Conservation (phyloP, 2,113 vertebrate species). For the Delphinapterus leucas region DNA sequence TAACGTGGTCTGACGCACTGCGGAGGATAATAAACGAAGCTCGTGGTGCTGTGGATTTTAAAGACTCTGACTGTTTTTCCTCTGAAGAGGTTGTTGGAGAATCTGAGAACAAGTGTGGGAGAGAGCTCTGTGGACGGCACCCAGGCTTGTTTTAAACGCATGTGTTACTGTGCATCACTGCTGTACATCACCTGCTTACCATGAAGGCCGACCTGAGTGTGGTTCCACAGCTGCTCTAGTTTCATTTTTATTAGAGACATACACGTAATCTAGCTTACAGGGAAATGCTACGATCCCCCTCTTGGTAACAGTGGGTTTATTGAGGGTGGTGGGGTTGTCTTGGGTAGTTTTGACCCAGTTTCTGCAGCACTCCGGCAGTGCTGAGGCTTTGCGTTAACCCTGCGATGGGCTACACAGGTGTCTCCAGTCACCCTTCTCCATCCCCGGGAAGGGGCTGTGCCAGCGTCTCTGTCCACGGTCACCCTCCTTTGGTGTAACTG, state of each 20-base stretch:
- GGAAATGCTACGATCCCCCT: not conserved
- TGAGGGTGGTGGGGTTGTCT: not conserved
- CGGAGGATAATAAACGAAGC: conserved; percentile 33
- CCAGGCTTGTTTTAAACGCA: not conserved
- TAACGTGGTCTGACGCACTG: not conserved
- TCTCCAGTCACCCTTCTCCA: not conserved
- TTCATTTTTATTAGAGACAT: not conserved
- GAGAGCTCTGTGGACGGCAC: not conserved
- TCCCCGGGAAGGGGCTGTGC: not conserved
- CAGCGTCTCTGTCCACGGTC: not conserved
- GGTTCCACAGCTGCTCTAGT: not conserved
- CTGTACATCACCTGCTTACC: not conserved
- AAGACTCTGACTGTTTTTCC: conserved; percentile 16
- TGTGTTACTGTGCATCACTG: not conserved
- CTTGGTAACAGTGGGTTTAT: not conserved
- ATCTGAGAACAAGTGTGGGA: not conserved
- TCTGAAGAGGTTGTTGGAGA: not conserved
- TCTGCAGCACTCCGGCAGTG: not conserved
- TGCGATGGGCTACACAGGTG: not conserved
- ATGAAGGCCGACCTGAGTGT: not conserved
- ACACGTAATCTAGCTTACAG: not conserved
- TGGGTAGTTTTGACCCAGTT: not conserved
- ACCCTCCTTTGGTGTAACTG: not conserved
- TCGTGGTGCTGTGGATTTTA: not conserved
- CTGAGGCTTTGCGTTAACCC: not conserved